Evolutionary conservation across 1,140 invertebrate species (phyloP).

Genomic region (Macrobrachium nipponense): DNA sequence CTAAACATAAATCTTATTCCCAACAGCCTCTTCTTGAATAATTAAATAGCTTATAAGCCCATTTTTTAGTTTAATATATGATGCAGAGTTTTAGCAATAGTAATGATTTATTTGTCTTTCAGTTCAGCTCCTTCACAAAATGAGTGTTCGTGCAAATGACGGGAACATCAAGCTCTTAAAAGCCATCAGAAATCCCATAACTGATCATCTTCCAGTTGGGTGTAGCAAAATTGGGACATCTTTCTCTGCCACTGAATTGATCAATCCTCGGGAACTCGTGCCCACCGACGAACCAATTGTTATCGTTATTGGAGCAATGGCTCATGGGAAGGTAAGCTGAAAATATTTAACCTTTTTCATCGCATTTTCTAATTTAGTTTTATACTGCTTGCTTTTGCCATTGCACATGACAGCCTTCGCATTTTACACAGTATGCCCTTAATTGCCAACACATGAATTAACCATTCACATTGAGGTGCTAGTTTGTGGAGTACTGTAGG

Average conservation of each 20-base stretch:
- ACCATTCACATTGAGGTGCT: no score
- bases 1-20: not conserved
- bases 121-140: slow-evolving; percentile 97
- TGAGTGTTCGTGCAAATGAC: slow-evolving; percentile 90
- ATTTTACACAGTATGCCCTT: no score
- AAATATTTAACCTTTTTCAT: not conserved
- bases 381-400: no score
- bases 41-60: not conserved
- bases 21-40: no score
- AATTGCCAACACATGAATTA: no score
- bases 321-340: slow-evolving; percentile 85
- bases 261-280: slow-evolving; percentile 84
- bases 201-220: slow-evolving; percentile 94
- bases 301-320: slow-evolving; percentile 96
- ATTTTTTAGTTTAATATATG: not conserved
- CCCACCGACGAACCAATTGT: slow-evolving; percentile 85
- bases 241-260: slow-evolving; percentile 83
- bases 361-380: no score
- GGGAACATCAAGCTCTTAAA: slow-evolving; percentile 91
- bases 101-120: slow-evolving; percentile 68
- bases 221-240: slow-evolving; percentile 92
- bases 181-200: slow-evolving; percentile 98
- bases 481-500: no score
- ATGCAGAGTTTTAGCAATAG: not conserved
- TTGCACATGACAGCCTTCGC: no score